Conservation (phyloP, 2,888 invertebrate genomes). For the Polia nebulosa region DNA sequence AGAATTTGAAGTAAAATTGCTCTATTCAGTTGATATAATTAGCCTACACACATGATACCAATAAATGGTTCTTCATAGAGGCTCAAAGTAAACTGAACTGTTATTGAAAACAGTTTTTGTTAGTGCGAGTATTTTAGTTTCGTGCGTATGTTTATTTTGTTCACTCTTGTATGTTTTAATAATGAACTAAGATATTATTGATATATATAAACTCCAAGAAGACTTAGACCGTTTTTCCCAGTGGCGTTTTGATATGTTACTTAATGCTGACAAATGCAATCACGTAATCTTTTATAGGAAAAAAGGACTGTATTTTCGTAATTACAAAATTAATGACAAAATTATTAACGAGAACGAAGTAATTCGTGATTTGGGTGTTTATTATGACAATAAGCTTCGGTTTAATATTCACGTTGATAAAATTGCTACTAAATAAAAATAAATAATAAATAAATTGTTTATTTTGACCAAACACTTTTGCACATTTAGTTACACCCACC, state of each 20-base stretch:
- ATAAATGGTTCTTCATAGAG: slow-evolving; percentile 26
- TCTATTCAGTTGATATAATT: slow-evolving; percentile 16
- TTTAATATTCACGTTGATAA: background rate
- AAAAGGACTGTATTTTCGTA: background rate
- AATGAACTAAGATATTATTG: background rate
- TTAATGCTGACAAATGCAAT: no score
- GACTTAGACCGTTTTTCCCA: no score
- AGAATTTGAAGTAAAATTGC: slow-evolving; percentile 19
- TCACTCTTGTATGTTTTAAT: slow-evolving; percentile 12
- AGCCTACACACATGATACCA: slow-evolving; percentile 15
- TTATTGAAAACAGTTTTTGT: slow-evolving; percentile 39
- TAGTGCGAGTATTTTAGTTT: slow-evolving; percentile 15
- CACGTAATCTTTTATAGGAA: no score
- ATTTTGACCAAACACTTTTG: no score
- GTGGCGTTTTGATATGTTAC: no score
- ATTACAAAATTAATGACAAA: background rate
- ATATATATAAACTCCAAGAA: no score
- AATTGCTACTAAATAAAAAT: no score
- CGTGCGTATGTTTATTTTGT: slow-evolving; percentile 17
- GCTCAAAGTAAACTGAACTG: slow-evolving; percentile 32
- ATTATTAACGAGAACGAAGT: background rate
- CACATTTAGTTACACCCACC: no score
- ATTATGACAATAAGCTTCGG: background rate
- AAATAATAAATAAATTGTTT: no score
- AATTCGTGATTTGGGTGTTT: background rate